These are phyloP conservation scores for Cylloceria caligata DNA, from an alignment of 2,888 invertebrate species.

Conservation along the genomic window DNA sequence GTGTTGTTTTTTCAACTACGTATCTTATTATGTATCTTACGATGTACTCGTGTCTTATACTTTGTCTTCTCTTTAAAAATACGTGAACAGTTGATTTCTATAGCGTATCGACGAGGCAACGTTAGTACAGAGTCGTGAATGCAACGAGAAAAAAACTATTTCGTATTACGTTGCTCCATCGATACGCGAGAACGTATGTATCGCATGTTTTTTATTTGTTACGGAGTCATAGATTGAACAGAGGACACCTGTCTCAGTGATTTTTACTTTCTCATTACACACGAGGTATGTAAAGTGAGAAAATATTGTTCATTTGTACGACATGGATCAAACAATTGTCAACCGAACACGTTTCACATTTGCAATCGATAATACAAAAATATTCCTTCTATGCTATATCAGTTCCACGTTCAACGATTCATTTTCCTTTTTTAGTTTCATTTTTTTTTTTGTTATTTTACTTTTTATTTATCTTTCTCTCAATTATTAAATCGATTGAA, in stretches of 20 bases:
- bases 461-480: slow-evolving; percentile 68
- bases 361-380: slow-evolving; percentile 81
- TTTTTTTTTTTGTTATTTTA: slow-evolving; percentile 65
- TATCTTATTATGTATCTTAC: slow-evolving; percentile 50
- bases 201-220: slow-evolving; percentile 38
- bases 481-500: slow-evolving; percentile 71
- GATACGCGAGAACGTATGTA: slow-evolving; percentile 35
- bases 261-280: slow-evolving; percentile 4
- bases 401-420: slow-evolving; percentile 61
- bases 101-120: slow-evolving; percentile 40
- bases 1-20: slow-evolving; percentile 44
- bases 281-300: too few relatives aligned
- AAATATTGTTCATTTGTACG: slow-evolving; percentile 40
- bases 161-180: slow-evolving; percentile 32
- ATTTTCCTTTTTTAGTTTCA: slow-evolving; percentile 54
- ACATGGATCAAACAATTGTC: slow-evolving; percentile 66
- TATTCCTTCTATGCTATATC: slow-evolving; percentile 80
- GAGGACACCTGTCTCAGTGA: slow-evolving; percentile 40
- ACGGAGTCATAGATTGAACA: slow-evolving; percentile 57
- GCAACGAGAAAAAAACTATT: neutral
- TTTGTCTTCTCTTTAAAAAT: slow-evolving; percentile 36
- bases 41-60: slow-evolving; percentile 38
- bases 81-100: slow-evolving; percentile 40
- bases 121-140: slow-evolving; percentile 3
- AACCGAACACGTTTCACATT: slow-evolving; percentile 64